Conservation (phyloP, 2,113 vertebrate species). For the Cyanocitta stelleri region DNA sequence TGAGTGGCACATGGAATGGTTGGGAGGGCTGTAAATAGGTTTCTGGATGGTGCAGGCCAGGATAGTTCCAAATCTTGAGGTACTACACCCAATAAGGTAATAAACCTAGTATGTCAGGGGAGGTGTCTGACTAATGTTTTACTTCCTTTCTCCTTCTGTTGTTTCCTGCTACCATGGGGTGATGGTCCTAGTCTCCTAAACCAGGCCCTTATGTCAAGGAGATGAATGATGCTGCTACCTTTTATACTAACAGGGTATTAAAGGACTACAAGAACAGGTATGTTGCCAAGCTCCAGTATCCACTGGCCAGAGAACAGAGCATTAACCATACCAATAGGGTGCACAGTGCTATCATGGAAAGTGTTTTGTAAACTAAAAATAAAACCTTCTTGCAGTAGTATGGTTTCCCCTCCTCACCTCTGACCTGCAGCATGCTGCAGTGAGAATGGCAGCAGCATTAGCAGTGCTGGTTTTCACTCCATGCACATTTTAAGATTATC, state of each 20-base stretch:
- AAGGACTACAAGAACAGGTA: constrained; percentile 98
- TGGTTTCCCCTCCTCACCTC: neutral
- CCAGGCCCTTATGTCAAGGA: constrained; percentile 98
- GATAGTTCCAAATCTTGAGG: neutral
- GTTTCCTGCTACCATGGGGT: constrained; percentile 59
- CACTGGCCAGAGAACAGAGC: neutral
- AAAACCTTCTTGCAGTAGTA: neutral
- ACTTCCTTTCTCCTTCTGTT: constrained; percentile 59
- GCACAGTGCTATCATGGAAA: neutral
- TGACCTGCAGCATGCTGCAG: neutral
- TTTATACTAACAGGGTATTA: constrained; percentile 98
- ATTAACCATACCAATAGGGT: neutral
- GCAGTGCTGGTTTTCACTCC: neutral
- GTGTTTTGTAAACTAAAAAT: neutral
- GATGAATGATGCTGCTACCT: constrained; percentile 97
- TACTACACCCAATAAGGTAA: neutral
- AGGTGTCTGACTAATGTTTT: constrained; percentile 48
- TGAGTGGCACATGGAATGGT: constrained; percentile 48
- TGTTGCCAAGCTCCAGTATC: constrained; percentile 40
- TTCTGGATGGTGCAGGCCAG: neutral
- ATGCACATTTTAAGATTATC: neutral
- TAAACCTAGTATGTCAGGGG: neutral
- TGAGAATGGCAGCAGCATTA: neutral
- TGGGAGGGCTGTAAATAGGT: neutral
- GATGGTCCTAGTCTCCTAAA: constrained; percentile 85